phyloP scores from a whole-genome alignment of 2,888 invertebrate genomes.

The Clepsis dumicolana region DNA sequence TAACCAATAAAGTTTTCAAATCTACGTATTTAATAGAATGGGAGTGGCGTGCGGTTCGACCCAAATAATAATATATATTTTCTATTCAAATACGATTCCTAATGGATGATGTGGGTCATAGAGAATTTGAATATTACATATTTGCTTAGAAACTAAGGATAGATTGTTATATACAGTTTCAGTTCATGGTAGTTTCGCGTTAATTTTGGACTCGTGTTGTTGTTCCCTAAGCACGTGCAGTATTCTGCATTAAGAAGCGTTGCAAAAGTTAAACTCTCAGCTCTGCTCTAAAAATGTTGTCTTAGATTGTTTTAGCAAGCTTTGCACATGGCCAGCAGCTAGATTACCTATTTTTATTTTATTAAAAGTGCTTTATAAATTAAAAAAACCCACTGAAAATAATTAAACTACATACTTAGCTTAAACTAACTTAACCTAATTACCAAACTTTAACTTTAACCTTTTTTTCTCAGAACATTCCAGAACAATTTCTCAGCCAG shows the following conservation, averaged over 20 bases:
- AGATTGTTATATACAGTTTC: neutral
- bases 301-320: too few relatives aligned
- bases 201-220: neutral
- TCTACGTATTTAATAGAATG: neutral
- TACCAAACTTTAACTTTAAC: too few relatives aligned
- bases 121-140: conserved; percentile 12
- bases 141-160: conserved; percentile 4
- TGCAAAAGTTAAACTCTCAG: too few relatives aligned
- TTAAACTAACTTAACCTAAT: too few relatives aligned
- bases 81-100: conserved; percentile 19
- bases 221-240: too few relatives aligned
- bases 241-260: too few relatives aligned
- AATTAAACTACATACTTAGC: too few relatives aligned
- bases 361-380: too few relatives aligned
- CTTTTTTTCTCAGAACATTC: neutral
- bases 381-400: too few relatives aligned
- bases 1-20: neutral
- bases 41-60: neutral
- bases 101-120: conserved; percentile 17
- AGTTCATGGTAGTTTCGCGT: neutral
- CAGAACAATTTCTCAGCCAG: neutral
- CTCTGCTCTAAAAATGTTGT: too few relatives aligned
- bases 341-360: too few relatives aligned
- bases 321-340: too few relatives aligned
- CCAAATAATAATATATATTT: conserved; percentile 4